Conservation (phyloP, 2,797 vertebrate genomes). For the Hypotaenidia philippensis region DNA sequence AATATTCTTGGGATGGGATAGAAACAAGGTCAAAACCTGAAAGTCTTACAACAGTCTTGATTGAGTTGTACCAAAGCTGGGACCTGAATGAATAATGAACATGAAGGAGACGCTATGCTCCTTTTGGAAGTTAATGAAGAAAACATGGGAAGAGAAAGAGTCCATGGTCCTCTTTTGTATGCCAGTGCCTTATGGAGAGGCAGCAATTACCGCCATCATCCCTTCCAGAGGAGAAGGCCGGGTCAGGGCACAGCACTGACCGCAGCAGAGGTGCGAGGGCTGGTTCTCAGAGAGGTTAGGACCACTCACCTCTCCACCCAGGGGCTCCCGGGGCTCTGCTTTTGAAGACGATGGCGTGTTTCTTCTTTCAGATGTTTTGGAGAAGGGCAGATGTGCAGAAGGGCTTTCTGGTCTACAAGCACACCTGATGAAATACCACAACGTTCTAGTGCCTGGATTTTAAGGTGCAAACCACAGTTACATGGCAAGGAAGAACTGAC, state of each 20-base stretch:
- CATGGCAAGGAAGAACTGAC: accelerated
- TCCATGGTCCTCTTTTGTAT: accelerated
- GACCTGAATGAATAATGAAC: not conserved
- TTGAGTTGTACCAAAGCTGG: not conserved
- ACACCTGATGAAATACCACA: not conserved
- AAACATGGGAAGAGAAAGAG: accelerated
- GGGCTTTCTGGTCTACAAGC: not conserved
- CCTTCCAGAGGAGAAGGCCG: not conserved
- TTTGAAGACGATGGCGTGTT: accelerated
- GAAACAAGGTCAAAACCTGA: not conserved
- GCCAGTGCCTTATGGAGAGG: not conserved
- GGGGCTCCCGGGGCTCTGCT: not conserved
- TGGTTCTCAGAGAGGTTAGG: not conserved
- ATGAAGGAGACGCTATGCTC: not conserved
- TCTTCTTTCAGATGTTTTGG: not conserved
- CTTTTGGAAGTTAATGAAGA: not conserved
- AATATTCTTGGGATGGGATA: not conserved
- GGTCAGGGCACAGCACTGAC: not conserved
- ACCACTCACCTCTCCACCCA: not conserved
- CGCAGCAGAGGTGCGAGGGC: accelerated
- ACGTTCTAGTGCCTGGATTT: not conserved
- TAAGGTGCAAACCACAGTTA: accelerated
- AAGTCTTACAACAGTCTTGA: not conserved
- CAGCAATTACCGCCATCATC: not conserved
- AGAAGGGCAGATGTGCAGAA: not conserved